Conservation (phyloP, 2,888 invertebrate species). For the Operophtera brumata region DNA sequence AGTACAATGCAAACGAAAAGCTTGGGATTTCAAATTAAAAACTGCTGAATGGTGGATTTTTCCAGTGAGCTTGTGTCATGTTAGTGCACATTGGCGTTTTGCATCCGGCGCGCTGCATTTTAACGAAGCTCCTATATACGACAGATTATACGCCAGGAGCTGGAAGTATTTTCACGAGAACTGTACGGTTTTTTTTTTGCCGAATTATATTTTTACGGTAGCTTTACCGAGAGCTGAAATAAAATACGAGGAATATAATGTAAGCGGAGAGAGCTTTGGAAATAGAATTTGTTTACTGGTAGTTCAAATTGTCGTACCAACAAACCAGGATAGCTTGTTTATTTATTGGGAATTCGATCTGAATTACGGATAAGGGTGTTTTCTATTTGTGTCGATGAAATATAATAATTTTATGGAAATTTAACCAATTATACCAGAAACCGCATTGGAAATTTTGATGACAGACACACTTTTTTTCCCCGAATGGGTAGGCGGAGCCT, state of each 20-base stretch:
- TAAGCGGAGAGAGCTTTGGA: background rate
- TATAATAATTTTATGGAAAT: background rate
- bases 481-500: too few relatives aligned
- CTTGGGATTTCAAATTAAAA: slow-evolving; percentile 56
- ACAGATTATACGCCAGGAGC: slow-evolving; percentile 29
- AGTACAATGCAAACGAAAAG: slow-evolving; percentile 46
- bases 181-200: slow-evolving; percentile 6
- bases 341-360: background rate
- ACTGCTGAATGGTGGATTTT: slow-evolving; percentile 53
- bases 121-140: slow-evolving; percentile 53
- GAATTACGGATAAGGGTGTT: background rate
- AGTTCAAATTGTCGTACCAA: background rate
- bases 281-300: background rate
- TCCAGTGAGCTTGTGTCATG: slow-evolving; percentile 50
- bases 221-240: background rate
- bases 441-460: too few relatives aligned
- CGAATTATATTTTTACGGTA: slow-evolving; percentile 11
- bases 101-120: slow-evolving; percentile 67
- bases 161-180: slow-evolving; percentile 14
- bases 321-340: background rate
- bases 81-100: slow-evolving; percentile 58
- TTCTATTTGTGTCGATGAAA: background rate
- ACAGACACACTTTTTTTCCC: too few relatives aligned
- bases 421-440: too few relatives aligned
- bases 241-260: slow-evolving; percentile 6